Conservation (phyloP, 2,113 vertebrate species). For the Alligator sinensis region DNA sequence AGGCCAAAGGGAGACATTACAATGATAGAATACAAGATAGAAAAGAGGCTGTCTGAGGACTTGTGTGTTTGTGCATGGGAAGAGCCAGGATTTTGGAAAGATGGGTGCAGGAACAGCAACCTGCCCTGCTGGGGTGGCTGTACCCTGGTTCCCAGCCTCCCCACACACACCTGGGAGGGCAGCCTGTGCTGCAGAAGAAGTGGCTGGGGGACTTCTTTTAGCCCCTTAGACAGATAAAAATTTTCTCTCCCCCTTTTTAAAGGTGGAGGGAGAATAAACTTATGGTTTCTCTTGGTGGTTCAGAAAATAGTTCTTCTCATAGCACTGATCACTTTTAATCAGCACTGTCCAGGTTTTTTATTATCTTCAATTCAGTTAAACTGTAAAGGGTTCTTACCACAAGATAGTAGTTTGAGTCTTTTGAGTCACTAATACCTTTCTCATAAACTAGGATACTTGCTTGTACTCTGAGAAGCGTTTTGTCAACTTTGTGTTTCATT, state of each 20-base stretch:
- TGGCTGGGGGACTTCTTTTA: too few relatives aligned
- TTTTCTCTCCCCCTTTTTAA: background rate
- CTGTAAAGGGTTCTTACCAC: background rate
- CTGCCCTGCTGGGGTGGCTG: too few relatives aligned
- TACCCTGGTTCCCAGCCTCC: too few relatives aligned
- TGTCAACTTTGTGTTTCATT: background rate
- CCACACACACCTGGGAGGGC: too few relatives aligned
- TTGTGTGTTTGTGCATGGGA: too few relatives aligned
- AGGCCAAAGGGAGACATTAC: too few relatives aligned
- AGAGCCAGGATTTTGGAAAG: too few relatives aligned
- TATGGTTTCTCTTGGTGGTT: background rate
- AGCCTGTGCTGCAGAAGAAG: too few relatives aligned
- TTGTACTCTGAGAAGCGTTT: background rate
- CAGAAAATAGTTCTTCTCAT: background rate
- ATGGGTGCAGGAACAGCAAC: too few relatives aligned
- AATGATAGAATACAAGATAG: too few relatives aligned
- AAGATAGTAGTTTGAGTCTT: slow-evolving; percentile 4
- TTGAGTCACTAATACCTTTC: background rate
- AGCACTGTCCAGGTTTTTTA: background rate
- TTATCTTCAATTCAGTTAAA: background rate
- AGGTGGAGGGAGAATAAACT: background rate
- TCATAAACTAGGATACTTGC: background rate
- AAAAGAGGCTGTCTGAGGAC: too few relatives aligned
- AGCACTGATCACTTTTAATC: background rate
- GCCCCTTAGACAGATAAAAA: too few relatives aligned